Conservation (phyloP, 1,140 invertebrate species). For the Plodia interpunctella region DNA sequence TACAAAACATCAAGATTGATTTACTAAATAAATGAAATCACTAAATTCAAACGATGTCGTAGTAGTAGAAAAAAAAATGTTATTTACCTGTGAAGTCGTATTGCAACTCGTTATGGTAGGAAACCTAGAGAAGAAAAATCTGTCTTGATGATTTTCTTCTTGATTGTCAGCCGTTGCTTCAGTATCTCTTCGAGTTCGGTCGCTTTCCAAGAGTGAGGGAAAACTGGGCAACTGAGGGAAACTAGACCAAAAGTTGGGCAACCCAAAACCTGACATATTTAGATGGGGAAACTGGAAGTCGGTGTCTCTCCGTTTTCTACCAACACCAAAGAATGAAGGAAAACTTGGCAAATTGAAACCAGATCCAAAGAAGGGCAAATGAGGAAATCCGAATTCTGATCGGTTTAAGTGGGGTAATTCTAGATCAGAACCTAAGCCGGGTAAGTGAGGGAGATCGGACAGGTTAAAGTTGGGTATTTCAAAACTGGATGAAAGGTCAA, state of each 20-base stretch:
- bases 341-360: background rate
- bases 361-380: background rate
- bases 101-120: constrained; percentile 19
- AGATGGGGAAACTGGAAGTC: background rate
- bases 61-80: background rate
- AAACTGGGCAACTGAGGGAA: constrained; percentile 1
- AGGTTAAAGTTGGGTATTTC: background rate
- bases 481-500: background rate
- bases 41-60: no score
- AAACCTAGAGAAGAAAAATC: constrained; percentile 8
- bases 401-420: background rate
- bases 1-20: no score
- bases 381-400: background rate
- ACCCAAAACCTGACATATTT: background rate
- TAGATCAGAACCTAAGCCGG: background rate
- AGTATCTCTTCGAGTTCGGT: background rate
- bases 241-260: no score
- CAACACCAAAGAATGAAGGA: background rate
- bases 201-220: background rate
- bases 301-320: background rate
- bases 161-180: background rate
- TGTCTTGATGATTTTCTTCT: background rate
- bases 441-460: no score
- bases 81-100: constrained; percentile 22
- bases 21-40: no score